Base-by-base conservation (phyloP, 2,797 vertebrate species). In the Sebastes glaucus region DNA sequence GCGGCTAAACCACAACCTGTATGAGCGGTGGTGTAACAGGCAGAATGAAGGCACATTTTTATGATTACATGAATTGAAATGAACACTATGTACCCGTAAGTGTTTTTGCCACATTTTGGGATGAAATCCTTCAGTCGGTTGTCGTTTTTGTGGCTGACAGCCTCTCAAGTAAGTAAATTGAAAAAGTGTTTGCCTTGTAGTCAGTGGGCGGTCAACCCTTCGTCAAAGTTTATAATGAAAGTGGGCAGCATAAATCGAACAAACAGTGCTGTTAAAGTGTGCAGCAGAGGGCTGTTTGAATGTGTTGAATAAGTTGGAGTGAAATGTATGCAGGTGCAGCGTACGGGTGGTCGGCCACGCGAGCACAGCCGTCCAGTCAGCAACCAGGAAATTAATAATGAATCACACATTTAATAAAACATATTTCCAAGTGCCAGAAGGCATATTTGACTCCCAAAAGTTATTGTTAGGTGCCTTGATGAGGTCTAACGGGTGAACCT, bases 331-430 rank as follows among this genome's bases (percentile, higher is more conserved):
- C 62, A 52, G 38, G 60, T 79, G 64, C 32, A 35, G 25, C 20
- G n/a, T 72, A 46, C n/a, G 75, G 82, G 72, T 82, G 87, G 77
- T 83, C 81, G 67, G 62, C 79, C 71, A 73, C 7, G 28, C 65
- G 59, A 53, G 71, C 82, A 78, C 74, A 77, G 33, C 30, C 6
- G 64, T 78, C 75, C 57, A 87, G 61, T 83, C 85, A 87, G 84
- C 79, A 76, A 80, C 64, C 62, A 81, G 71, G 67, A 57, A 66
- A 82, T 85, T 57, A 91, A 90, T 86, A 88, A 90, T 88, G 80
- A 87, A 88, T 84, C 57, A 67, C 49, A 68, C n/a, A 32, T 76
- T 84, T 81, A 85, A 88, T 72, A 86, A 88, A 79, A 70, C n/a
- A 53, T 53, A 87, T 84, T 88, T 85, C 74, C 61, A 81, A 77